phyloP scores from a whole-genome alignment of 30 jellyfish, hydroid and myxozoan genomes.

The Hydractinia echinata region DNA sequence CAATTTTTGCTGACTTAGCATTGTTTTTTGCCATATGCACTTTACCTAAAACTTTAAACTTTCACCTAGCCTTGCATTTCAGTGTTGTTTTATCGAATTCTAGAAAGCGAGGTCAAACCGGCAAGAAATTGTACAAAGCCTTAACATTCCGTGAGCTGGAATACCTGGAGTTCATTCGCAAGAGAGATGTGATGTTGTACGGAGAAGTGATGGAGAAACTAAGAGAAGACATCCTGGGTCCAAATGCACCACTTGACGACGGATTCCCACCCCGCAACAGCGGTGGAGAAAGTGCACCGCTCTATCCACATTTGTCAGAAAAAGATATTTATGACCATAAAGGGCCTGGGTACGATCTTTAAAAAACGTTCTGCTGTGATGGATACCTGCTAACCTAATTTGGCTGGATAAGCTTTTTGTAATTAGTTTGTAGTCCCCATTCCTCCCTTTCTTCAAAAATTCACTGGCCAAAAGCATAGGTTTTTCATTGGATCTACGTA shows the following conservation, averaged over 20 bases:
- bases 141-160: conserved; percentile 39
- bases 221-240: conserved; percentile 22
- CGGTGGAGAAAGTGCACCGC: conserved; percentile 12
- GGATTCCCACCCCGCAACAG: conserved; percentile 24
- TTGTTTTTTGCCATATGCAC: too few relatives aligned
- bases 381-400: too few relatives aligned
- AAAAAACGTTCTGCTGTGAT: background rate
- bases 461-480: too few relatives aligned
- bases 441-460: too few relatives aligned
- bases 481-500: too few relatives aligned
- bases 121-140: conserved; percentile 34
- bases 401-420: too few relatives aligned
- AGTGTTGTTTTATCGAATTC: background rate
- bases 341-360: conserved; percentile 10
- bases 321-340: conserved; percentile 19
- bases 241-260: conserved; percentile 34
- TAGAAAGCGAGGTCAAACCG: conserved; percentile 34
- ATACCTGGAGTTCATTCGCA: conserved; percentile 35
- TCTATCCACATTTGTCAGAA: conserved; percentile 14
- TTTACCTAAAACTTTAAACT: too few relatives aligned
- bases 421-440: too few relatives aligned
- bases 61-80: too few relatives aligned
- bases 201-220: conserved; percentile 37
- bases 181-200: conserved; percentile 13
- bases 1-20: too few relatives aligned